phyloP scores from a whole-genome alignment of 2,797 vertebrate species.

The Manis crassicaudata region DNA sequence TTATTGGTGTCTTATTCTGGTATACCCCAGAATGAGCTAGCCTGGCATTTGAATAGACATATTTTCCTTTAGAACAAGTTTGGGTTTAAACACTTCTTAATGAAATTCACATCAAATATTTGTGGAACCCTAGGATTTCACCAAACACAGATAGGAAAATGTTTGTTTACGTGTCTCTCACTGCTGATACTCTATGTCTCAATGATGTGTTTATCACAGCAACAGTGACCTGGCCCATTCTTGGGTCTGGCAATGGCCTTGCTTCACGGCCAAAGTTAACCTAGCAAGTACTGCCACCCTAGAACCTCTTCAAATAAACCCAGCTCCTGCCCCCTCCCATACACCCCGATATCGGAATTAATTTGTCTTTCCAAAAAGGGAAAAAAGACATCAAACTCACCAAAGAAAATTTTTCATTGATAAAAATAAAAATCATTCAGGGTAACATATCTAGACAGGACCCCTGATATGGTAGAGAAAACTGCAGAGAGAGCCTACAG shows the following conservation, averaged over 20 bases:
- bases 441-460: background rate
- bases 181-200: background rate
- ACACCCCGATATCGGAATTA: background rate
- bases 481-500: background rate
- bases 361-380: background rate
- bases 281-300: background rate
- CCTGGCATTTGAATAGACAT: background rate
- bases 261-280: background rate
- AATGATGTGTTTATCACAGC: background rate
- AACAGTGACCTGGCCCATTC: background rate
- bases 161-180: background rate
- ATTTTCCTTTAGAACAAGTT: slow-evolving; percentile 2
- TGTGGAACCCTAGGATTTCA: slow-evolving; percentile 39
- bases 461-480: background rate
- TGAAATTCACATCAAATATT: slow-evolving; percentile 37
- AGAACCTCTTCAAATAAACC: background rate
- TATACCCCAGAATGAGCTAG: background rate
- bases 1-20: background rate
- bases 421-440: background rate
- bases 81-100: background rate
- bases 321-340: background rate
- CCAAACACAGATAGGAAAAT: background rate
- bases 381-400: slow-evolving; percentile 3
- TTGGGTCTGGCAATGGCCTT: background rate
- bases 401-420: background rate